Percentiles rank a stretch among this genome's conserved stretches.
These are phyloP conservation scores for Amblyjoppa proteus DNA, from an alignment of 2,888 invertebrate genomes.

Conservation along the genomic window DNA sequence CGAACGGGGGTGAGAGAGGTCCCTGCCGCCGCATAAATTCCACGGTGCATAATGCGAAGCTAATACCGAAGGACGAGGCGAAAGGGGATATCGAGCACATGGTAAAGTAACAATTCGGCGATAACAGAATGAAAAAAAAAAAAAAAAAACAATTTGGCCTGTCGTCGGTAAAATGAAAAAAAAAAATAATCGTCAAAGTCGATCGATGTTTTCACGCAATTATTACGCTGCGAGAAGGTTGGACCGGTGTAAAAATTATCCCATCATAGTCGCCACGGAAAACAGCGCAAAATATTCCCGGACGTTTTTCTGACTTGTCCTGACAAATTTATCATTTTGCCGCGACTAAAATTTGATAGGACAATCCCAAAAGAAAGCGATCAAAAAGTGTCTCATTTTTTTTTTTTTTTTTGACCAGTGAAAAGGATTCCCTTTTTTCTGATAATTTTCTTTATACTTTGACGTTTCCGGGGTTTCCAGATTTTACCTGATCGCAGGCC, in stretches of 20 bases:
- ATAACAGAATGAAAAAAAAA: background rate
- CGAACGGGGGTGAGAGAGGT: constrained; percentile 39
- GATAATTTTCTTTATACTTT: background rate
- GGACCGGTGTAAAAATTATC: too few species aligned
- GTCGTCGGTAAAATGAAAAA: background rate
- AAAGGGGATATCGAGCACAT: constrained; percentile 5
- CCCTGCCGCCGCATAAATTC: constrained; percentile 77
- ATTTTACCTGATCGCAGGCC: background rate
- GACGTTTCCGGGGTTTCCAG: constrained; percentile 18
- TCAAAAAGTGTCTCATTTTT: background rate
- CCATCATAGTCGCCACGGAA: too few species aligned
- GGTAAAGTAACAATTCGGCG: background rate
- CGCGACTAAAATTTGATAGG: background rate
- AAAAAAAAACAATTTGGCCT: background rate
- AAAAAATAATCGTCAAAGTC: background rate
- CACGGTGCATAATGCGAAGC: constrained; percentile 66
- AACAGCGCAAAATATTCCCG: background rate
- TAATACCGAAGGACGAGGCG: constrained; percentile 26
- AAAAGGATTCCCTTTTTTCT: background rate
- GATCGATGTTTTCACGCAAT: background rate
- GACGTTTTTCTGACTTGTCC: background rate
- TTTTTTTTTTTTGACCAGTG: background rate
- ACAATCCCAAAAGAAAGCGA: background rate
- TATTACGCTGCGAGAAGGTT: too few species aligned
- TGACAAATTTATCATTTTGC: background rate